Evolutionary conservation across 2,113 vertebrate species (phyloP).

Genomic region (Lipophrys pholis): DNA sequence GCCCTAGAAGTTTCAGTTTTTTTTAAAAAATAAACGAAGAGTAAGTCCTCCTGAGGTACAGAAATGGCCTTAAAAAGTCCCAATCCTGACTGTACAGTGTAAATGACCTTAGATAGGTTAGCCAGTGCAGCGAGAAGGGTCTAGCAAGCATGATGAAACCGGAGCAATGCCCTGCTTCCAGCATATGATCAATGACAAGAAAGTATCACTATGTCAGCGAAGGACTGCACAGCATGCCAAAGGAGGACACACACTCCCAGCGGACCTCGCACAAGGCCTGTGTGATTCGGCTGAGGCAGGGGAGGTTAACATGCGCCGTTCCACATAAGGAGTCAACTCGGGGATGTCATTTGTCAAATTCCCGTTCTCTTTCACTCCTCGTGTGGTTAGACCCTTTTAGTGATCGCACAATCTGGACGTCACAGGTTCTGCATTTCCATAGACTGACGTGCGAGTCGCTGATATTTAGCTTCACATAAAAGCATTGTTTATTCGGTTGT

Average conservation of each 20-base stretch:
- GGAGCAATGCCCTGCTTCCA: slow-evolving; percentile 71
- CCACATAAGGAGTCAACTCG: slow-evolving; percentile 63
- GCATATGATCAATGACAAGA: slow-evolving; percentile 77
- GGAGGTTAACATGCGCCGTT: slow-evolving; percentile 69
- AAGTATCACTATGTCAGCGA: slow-evolving; percentile 72
- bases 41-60: slow-evolving; percentile 43
- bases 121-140: slow-evolving; percentile 59
- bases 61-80: slow-evolving; percentile 44
- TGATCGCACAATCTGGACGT: slow-evolving; percentile 38
- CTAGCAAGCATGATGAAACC: slow-evolving; percentile 81
- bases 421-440: slow-evolving; percentile 7
- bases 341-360: slow-evolving; percentile 73
- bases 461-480: slow-evolving; percentile 48
- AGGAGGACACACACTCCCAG: slow-evolving; percentile 66
- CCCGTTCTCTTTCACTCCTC: slow-evolving; percentile 36
- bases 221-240: slow-evolving; percentile 69
- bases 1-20: slow-evolving; percentile 18
- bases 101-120: slow-evolving; percentile 73
- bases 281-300: slow-evolving; percentile 49
- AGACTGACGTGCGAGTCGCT: not conserved
- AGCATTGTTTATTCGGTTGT: slow-evolving; percentile 18
- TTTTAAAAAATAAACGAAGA: slow-evolving; percentile 48
- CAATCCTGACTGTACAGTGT: slow-evolving; percentile 52
- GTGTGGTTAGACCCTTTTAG: slow-evolving; percentile 7
- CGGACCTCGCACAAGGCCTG: slow-evolving; percentile 48